Evolutionary conservation across 1,140 invertebrate species (phyloP).

Genomic region (Drosophila ambigua): DNA sequence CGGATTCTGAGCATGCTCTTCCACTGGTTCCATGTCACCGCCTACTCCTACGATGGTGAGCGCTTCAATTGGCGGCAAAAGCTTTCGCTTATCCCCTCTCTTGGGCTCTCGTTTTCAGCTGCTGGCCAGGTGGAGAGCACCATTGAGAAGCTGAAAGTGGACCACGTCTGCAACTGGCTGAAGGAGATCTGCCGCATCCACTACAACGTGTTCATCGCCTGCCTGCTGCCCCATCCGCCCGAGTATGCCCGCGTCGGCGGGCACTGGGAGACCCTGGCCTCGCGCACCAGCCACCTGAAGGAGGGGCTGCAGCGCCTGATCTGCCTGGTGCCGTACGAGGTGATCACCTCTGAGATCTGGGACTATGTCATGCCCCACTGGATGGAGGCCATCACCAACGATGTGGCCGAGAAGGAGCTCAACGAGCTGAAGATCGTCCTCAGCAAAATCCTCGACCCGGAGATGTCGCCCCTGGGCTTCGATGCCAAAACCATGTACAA

Average conservation of each 20-base stretch:
- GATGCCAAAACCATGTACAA: conserved; percentile 97
- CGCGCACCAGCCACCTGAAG: conserved; percentile 95
- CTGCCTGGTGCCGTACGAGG: conserved; percentile 98
- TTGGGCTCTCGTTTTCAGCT: conserved; percentile 32
- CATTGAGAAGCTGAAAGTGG: conserved; percentile 95
- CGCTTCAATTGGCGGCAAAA: background rate
- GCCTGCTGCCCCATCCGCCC: conserved; percentile 91
- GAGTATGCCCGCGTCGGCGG: conserved; percentile 91
- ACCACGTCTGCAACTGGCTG: conserved; percentile 97
- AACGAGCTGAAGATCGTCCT: conserved; percentile 96
- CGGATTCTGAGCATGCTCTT: conserved; percentile 97
- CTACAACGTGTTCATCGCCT: conserved; percentile 93
- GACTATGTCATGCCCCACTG: conserved; percentile 99
- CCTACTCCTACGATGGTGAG: conserved; percentile 96
- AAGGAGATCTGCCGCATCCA: conserved; percentile 92
- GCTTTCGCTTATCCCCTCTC: too few species aligned
- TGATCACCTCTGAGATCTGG: conserved; percentile 98
- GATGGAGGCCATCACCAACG: conserved; percentile 98
- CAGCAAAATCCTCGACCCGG: conserved; percentile 98
- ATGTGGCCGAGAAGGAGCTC: conserved; percentile 96
- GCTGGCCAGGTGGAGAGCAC: conserved; percentile 91
- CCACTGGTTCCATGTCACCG: conserved; percentile 99
- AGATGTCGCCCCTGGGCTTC: conserved; percentile 97
- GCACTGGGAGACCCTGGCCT: conserved; percentile 96
- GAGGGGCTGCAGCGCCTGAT: conserved; percentile 96